These are phyloP conservation scores for Rhizomys pruinosus DNA, from an alignment of 2,113 vertebrate species.

Conservation along the genomic window DNA sequence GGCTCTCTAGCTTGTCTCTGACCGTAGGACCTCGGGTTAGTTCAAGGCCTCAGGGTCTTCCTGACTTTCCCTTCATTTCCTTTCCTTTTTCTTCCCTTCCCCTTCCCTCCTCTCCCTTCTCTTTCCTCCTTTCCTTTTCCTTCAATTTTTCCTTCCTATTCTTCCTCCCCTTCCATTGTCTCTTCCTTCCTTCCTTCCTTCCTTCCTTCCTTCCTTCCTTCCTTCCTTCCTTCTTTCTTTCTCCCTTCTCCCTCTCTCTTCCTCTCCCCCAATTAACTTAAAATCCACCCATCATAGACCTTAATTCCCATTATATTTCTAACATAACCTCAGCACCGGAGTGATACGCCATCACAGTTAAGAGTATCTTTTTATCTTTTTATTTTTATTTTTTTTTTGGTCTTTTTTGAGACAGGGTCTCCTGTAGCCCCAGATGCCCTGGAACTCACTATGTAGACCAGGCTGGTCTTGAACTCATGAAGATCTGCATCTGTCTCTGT, in stretches of 20 bases:
- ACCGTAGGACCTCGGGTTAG: neutral
- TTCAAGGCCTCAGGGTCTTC: neutral
- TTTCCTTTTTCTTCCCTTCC: neutral
- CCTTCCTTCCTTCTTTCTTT: neutral
- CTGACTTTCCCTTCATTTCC: neutral
- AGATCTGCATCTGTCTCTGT: no score
- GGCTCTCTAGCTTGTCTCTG: neutral
- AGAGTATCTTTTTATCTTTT: no score
- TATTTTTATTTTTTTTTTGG: no score
- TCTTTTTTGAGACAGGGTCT: no score
- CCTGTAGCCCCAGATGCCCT: no score
- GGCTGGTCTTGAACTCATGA: no score
- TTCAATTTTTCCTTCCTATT: no score
- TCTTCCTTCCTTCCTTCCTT: no score
- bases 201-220: neutral
- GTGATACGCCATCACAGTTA: neutral
- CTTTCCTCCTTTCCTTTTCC: no score
- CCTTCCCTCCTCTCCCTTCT: neutral
- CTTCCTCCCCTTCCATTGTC: neutral
- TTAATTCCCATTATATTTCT: neutral
- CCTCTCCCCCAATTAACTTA: neutral
- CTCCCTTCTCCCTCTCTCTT: no score
- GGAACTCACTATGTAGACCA: no score
- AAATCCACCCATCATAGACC: neutral
- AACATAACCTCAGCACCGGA: no score